phyloP scores from a whole-genome alignment of 1,140 invertebrate species.

The Drosophila burlai region DNA sequence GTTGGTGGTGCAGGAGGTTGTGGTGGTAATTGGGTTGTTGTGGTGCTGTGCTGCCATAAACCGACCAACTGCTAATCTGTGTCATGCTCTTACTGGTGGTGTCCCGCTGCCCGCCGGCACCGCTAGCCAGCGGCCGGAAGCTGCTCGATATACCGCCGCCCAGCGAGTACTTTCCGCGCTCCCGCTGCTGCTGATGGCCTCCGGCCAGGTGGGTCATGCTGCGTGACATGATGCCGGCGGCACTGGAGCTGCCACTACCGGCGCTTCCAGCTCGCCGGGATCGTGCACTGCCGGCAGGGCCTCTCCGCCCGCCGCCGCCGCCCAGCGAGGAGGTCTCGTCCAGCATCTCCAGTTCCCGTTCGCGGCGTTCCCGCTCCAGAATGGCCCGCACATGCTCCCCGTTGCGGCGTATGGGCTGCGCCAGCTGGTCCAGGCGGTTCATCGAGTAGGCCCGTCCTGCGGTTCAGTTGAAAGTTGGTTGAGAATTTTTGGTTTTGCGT shows the following conservation, averaged over 20 bases:
- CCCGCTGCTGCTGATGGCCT: slow-evolving; percentile 53
- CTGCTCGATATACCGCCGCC: slow-evolving; percentile 79
- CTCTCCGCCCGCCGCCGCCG: slow-evolving; percentile 49
- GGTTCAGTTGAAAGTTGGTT: slow-evolving; percentile 61
- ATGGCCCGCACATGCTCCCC: slow-evolving; percentile 85
- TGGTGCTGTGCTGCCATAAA: slow-evolving; percentile 57
- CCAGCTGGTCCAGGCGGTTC: slow-evolving; percentile 94
- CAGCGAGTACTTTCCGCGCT: slow-evolving; percentile 74
- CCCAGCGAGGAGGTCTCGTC: slow-evolving; percentile 79
- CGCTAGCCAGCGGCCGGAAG: slow-evolving; percentile 74
- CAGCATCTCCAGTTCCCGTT: slow-evolving; percentile 78
- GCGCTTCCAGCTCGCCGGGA: slow-evolving; percentile 59
- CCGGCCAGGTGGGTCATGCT: slow-evolving; percentile 89
- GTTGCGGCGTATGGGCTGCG: slow-evolving; percentile 89
- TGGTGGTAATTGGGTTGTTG: slow-evolving; percentile 49
- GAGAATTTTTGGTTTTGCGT: slow-evolving; percentile 57
- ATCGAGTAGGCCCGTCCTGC: slow-evolving; percentile 93
- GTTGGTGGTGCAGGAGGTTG: slow-evolving; percentile 53
- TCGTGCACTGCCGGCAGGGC: slow-evolving; percentile 1
- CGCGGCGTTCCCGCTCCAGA: slow-evolving; percentile 73
- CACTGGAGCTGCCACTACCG: slow-evolving; percentile 71
- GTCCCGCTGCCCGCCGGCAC: slow-evolving; percentile 65
- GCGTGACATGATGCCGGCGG: slow-evolving; percentile 86
- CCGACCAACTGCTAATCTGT: slow-evolving; percentile 78
- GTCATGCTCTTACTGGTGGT: slow-evolving; percentile 84